Conservation (phyloP, 2,797 vertebrate species). For the Tympanoctomys barrerae region DNA sequence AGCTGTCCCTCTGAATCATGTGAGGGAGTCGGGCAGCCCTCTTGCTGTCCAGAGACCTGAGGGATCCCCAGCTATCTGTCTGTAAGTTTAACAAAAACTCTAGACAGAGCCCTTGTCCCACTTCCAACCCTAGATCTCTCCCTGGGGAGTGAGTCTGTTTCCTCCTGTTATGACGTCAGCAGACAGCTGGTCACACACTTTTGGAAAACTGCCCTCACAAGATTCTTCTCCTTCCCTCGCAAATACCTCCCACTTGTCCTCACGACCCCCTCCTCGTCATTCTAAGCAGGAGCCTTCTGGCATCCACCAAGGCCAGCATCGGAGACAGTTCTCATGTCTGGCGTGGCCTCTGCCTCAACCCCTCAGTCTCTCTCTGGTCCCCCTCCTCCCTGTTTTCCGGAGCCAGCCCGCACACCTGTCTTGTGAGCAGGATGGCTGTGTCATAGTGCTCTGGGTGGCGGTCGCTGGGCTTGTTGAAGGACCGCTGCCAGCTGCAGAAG, state of each 20-base stretch:
- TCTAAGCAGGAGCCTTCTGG: conserved; percentile 19
- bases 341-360: not conserved
- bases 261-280: conserved; percentile 51
- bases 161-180: conserved; percentile 71
- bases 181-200: conserved; percentile 73
- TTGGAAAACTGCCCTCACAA: conserved; percentile 59
- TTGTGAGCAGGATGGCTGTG: conserved; percentile 96
- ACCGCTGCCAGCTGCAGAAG: conserved; percentile 97
- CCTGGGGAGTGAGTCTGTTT: conserved; percentile 8
- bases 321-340: conserved; percentile 43
- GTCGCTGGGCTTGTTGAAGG: conserved; percentile 94
- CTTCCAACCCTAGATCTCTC: not conserved
- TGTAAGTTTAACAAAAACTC: not conserved
- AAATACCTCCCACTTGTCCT: conserved; percentile 74
- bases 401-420: conserved; percentile 90
- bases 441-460: conserved; percentile 96
- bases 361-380: not conserved
- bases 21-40: not conserved
- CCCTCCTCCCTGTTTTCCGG: not conserved
- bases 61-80: not conserved
- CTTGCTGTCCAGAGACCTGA: not conserved
- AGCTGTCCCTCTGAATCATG: not conserved
- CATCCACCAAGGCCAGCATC: conserved; percentile 65
- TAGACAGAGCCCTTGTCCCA: not conserved
- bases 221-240: conserved; percentile 72